phyloP scores from a whole-genome alignment of 2,113 vertebrate genomes.

The Australoheros scitulus region DNA sequence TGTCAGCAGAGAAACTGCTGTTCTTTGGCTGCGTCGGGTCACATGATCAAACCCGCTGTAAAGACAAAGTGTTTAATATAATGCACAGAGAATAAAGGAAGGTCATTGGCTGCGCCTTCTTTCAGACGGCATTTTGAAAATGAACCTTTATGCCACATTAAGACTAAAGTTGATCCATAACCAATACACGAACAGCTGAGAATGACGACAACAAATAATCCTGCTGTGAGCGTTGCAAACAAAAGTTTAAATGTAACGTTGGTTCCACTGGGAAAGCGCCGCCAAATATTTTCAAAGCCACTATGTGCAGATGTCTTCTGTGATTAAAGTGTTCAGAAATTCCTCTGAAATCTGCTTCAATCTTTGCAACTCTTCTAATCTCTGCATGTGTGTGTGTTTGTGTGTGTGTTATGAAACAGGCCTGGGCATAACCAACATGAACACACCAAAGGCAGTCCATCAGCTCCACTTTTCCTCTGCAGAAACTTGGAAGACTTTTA shows the following conservation, averaged over 20 bases:
- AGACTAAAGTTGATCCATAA: conserved; percentile 33
- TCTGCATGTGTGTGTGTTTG: too few species aligned
- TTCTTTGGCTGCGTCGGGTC: conserved; percentile 21
- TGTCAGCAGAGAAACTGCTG: background rate
- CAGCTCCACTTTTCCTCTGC: too few species aligned
- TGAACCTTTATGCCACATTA: background rate
- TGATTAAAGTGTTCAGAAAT: background rate
- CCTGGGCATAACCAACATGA: too few species aligned
- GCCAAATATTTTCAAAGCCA: conserved; percentile 27
- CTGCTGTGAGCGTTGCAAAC: background rate
- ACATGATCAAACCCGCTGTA: background rate
- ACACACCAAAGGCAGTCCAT: too few species aligned
- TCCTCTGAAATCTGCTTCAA: background rate
- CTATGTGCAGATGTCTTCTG: background rate
- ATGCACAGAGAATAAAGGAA: background rate
- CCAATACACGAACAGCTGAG: accelerated
- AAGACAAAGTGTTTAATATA: conserved; percentile 14
- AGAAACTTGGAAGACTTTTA: too few species aligned
- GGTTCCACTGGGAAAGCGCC: background rate
- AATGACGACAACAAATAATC: background rate
- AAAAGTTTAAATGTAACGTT: background rate
- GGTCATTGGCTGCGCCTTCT: background rate
- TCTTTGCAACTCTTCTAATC: background rate
- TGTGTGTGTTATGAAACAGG: too few species aligned
- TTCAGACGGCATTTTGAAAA: background rate